phyloP scores from a whole-genome alignment of 1,140 invertebrate genomes.

The Ylistrum balloti region DNA sequence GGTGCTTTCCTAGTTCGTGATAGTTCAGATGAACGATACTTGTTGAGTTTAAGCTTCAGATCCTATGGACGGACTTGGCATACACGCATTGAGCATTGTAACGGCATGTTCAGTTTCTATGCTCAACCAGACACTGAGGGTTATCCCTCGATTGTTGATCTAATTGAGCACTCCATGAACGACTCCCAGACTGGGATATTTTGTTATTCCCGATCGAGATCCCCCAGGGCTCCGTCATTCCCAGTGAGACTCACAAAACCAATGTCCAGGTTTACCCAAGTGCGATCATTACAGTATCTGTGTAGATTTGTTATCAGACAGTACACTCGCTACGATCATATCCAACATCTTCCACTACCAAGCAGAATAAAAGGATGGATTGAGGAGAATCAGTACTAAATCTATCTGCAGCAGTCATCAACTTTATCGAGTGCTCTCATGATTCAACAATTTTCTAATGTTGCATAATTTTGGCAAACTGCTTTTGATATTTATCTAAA shows the following conservation, averaged over 20 bases:
- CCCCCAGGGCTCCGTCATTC: conserved; percentile 87
- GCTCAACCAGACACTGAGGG: conserved; percentile 87
- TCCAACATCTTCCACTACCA: conserved; percentile 89
- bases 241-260: conserved; percentile 90
- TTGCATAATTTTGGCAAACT: too few relatives aligned
- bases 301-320: conserved; percentile 91
- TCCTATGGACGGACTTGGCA: conserved; percentile 89
- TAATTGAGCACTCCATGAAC: conserved; percentile 88
- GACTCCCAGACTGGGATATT: conserved; percentile 88
- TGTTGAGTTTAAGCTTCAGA: conserved; percentile 89
- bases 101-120: conserved; percentile 87
- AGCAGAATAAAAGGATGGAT: conserved; percentile 86
- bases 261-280: conserved; percentile 89
- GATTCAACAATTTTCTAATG: too few relatives aligned
- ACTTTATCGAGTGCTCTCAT: too few relatives aligned
- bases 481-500: too few relatives aligned
- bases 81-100: conserved; percentile 87
- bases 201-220: conserved; percentile 88
- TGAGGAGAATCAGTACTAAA: conserved; percentile 82
- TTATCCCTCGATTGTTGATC: conserved; percentile 87
- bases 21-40: conserved; percentile 88
- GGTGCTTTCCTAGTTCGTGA: conserved; percentile 91
- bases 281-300: conserved; percentile 89
- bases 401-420: not conserved
- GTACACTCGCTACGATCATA: conserved; percentile 88